phyloP scores from a whole-genome alignment of 1,140 invertebrate genomes.

The Argopecten irradians region DNA sequence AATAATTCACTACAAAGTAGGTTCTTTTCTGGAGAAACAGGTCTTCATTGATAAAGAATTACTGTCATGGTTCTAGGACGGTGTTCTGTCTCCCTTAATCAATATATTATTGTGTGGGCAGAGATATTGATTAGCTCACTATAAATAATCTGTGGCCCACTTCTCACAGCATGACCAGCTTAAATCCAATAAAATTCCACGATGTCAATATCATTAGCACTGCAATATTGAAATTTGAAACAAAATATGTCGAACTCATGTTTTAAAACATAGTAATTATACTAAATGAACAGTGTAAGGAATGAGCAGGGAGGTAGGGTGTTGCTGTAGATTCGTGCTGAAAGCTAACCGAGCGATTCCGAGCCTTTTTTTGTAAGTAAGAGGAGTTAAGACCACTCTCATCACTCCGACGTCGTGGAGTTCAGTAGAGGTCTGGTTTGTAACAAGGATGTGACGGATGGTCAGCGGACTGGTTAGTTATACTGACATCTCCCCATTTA shows the following conservation, averaged over 20 bases:
- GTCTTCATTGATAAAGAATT: conserved; percentile 11
- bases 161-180: background rate
- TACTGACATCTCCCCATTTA: background rate
- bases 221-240: no score
- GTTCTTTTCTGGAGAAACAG: background rate
- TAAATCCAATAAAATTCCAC: no score
- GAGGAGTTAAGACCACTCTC: background rate
- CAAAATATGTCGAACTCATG: no score
- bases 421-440: background rate
- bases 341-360: no score
- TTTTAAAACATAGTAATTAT: no score
- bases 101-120: conserved; percentile 22
- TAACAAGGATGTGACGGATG: background rate
- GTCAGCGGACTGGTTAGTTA: background rate
- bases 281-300: no score
- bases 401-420: background rate
- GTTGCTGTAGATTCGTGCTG: no score
- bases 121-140: background rate
- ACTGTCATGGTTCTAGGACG: conserved; percentile 2
- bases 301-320: no score
- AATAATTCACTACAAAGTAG: background rate
- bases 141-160: background rate
- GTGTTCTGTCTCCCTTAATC: background rate
- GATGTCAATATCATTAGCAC: no score
- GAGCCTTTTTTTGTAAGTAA: no score